Conservation (phyloP, 2,113 vertebrate genomes). For the Balaeniceps rex region DNA sequence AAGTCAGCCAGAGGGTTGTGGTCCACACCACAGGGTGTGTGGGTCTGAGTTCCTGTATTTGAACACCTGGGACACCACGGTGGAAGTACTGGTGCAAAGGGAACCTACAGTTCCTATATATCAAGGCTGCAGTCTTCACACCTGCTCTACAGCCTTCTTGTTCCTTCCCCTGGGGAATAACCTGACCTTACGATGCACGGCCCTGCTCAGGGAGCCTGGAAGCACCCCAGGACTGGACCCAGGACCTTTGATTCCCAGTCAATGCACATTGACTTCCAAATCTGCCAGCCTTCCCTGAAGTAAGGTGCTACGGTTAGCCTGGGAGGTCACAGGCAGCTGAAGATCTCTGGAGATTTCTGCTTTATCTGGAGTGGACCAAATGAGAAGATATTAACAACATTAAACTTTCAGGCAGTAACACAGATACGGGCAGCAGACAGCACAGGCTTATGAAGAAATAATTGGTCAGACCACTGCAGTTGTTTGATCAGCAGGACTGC, state of each 20-base stretch:
- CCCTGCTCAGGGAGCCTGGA: not conserved
- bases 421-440: not conserved
- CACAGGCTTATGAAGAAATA: not conserved
- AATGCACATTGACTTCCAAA: not conserved
- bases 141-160: not conserved
- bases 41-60: accelerated
- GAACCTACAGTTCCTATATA: not conserved
- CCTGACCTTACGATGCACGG: not conserved
- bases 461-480: not conserved
- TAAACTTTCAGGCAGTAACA: not conserved
- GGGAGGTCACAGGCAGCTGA: not conserved
- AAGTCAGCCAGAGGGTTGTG: not conserved
- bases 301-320: not conserved
- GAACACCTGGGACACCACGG: not conserved
- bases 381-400: not conserved
- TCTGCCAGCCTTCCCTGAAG: not conserved
- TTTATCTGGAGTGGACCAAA: not conserved
- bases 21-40: not conserved
- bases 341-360: not conserved
- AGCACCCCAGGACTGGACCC: not conserved
- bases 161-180: not conserved
- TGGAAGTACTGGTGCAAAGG: not conserved
- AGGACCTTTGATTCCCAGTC: too few species aligned
- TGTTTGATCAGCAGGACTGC: not conserved
- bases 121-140: not conserved